Evolutionary conservation across 2,888 invertebrate species (phyloP).

Genomic region (Acrobasis consociella): DNA sequence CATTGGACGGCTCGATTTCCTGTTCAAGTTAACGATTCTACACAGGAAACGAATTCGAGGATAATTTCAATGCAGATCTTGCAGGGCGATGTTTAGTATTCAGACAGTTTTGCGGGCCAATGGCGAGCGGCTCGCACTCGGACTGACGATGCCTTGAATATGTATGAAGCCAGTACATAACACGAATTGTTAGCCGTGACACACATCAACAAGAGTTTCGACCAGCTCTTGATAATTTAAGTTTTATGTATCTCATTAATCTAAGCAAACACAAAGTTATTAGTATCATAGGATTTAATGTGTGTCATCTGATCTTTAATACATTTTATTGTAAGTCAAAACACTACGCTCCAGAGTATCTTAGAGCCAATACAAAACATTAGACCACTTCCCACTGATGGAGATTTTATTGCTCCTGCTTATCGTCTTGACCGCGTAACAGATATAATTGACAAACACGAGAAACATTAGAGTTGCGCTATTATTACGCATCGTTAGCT

Average conservation of each 20-base stretch:
- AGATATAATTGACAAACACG: conserved; percentile 24
- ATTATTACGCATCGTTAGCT: conserved; percentile 34
- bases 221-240: conserved; percentile 42
- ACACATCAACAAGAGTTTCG: conserved; percentile 59
- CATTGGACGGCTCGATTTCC: conserved; percentile 39
- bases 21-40: conserved; percentile 43
- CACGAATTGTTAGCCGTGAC: conserved; percentile 68
- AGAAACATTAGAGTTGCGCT: conserved; percentile 25
- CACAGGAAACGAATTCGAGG: conserved; percentile 63
- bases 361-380: conserved; percentile 38
- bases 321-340: conserved; percentile 39
- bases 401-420: conserved; percentile 36
- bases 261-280: too few relatives aligned
- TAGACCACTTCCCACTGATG: conserved; percentile 35
- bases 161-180: conserved; percentile 65
- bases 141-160: conserved; percentile 67
- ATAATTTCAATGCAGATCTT: conserved; percentile 71
- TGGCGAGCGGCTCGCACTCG: conserved; percentile 61
- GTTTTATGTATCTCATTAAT: not conserved
- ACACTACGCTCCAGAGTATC: conserved; percentile 36
- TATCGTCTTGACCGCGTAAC: conserved; percentile 37
- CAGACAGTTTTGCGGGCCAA: conserved; percentile 68
- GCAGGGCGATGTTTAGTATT: conserved; percentile 68
- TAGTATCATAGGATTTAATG: conserved; percentile 29
- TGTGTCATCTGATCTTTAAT: conserved; percentile 43